Evolutionary conservation across 53 echinoderm and acorn worm genomes (phyloP).

Genomic region (Arbacia lixula): DNA sequence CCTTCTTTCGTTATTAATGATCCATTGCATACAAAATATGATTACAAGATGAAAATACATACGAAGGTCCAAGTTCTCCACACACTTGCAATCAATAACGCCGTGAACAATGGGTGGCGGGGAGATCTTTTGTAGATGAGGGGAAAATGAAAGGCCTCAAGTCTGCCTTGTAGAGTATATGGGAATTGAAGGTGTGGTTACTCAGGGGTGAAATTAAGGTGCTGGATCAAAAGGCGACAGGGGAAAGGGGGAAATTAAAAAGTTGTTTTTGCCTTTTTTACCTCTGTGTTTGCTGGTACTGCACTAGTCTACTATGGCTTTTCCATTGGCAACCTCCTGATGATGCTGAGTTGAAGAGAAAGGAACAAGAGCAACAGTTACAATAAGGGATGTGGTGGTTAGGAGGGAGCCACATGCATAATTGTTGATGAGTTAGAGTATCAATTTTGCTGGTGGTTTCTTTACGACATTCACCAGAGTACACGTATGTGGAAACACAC

Average conservation of each 20-base stretch:
- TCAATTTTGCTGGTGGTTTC: too few species aligned
- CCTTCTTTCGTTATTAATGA: constrained; percentile 56
- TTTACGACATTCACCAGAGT: too few species aligned
- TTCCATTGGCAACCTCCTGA: constrained; percentile 31
- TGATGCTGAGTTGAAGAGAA: too few species aligned
- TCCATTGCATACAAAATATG: constrained; percentile 46
- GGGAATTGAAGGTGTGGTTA: constrained; percentile 13
- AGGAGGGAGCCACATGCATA: neutral
- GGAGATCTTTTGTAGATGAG: constrained; percentile 11
- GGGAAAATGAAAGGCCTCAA: constrained; percentile 23
- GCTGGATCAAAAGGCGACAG: constrained; percentile 27
- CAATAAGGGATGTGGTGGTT: neutral
- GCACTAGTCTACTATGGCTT: neutral
- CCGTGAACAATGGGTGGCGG: constrained; percentile 1
- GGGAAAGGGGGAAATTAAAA: constrained; percentile 6
- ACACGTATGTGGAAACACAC: too few species aligned
- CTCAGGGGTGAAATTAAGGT: constrained; percentile 46
- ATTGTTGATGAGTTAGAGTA: too few species aligned
- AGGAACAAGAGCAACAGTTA: too few species aligned
- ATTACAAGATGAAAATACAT: constrained; percentile 13
- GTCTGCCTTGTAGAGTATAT: neutral
- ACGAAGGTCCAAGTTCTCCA: constrained; percentile 43
- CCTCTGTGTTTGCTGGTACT: constrained; percentile 17
- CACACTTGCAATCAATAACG: constrained; percentile 57
- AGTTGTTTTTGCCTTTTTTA: neutral